Percentiles rank a stretch among this genome's conserved stretches.
These are phyloP conservation scores for Suricata suricatta DNA, from an alignment of 2,113 vertebrate species.

Conservation along the genomic window DNA sequence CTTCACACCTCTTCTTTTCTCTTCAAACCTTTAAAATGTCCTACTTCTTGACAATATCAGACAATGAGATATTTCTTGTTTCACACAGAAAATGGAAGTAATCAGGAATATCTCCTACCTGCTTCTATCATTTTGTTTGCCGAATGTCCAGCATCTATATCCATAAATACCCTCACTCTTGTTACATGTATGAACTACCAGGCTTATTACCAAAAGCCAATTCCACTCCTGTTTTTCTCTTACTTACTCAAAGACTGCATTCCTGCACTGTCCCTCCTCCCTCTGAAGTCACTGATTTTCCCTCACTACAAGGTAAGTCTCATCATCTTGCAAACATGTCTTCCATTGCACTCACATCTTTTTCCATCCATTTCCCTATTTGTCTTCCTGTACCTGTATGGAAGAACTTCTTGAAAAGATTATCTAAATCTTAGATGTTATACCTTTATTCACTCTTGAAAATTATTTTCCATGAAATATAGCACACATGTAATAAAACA, in stretches of 20 bases:
- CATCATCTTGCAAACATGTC: not conserved
- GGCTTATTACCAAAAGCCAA: not conserved
- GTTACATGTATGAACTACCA: not conserved
- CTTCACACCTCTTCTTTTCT: not conserved
- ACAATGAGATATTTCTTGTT: not conserved
- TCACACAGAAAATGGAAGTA: not conserved
- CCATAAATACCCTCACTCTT: not conserved
- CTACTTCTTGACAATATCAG: not conserved
- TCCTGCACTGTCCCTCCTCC: not conserved
- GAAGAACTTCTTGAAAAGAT: not conserved
- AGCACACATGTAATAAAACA: not conserved
- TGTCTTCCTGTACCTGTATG: not conserved
- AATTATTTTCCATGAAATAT: not conserved
- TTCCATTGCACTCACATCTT: not conserved
- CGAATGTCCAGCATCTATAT: not conserved
- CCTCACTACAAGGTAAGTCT: not conserved
- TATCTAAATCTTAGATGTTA: not conserved
- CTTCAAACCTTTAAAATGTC: not conserved
- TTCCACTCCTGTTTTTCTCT: not conserved
- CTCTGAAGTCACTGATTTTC: not conserved
- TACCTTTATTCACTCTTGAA: not conserved
- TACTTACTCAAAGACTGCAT: not conserved
- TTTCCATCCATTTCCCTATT: not conserved
- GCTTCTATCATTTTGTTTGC: not conserved
- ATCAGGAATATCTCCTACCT: not conserved